phyloP scores from a whole-genome alignment of 2,113 vertebrate species.

The Aphelocoma coerulescens region DNA sequence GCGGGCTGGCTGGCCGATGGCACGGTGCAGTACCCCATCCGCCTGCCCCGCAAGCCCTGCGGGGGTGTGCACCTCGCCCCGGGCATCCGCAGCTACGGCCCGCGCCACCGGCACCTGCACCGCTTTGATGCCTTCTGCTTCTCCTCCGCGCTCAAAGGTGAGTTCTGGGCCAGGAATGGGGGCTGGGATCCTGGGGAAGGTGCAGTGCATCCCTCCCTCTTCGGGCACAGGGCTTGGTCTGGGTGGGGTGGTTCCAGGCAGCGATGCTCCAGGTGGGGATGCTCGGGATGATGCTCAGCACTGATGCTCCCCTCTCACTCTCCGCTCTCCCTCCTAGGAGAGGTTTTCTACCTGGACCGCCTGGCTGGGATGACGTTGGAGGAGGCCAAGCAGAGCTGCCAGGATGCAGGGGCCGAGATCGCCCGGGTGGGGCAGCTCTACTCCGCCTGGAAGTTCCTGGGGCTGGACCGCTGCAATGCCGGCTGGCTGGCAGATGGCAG shows the following conservation, averaged over 20 bases:
- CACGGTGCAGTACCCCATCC: conserved; percentile 86
- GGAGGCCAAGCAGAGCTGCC: conserved; percentile 82
- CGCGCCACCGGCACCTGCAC: conserved; percentile 73
- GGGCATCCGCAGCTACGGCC: conserved; percentile 87
- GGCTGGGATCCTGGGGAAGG: neutral
- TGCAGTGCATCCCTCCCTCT: too few species aligned
- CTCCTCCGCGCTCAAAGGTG: conserved; percentile 79
- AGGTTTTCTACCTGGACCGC: conserved; percentile 81
- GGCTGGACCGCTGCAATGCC: conserved; percentile 83
- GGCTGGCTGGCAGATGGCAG: conserved; percentile 93
- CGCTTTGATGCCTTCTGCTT: conserved; percentile 93
- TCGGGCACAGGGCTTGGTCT: neutral
- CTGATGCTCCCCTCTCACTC: neutral
- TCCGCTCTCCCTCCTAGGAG: conserved; percentile 67
- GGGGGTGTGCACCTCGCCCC: conserved; percentile 78
- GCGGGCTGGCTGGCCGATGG: conserved; percentile 88
- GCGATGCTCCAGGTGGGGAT: neutral
- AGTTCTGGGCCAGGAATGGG: neutral
- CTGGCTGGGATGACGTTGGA: conserved; percentile 74
- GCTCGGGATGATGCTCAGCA: neutral
- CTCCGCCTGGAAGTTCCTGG: conserved; percentile 84
- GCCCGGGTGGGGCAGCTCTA: conserved; percentile 90
- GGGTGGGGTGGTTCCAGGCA: neutral
- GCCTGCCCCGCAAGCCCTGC: conserved; percentile 73
- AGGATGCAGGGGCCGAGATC: conserved; percentile 69